These are phyloP conservation scores for Pedionomus torquatus DNA, from an alignment of 2,113 vertebrate genomes.

Conservation along the genomic window DNA sequence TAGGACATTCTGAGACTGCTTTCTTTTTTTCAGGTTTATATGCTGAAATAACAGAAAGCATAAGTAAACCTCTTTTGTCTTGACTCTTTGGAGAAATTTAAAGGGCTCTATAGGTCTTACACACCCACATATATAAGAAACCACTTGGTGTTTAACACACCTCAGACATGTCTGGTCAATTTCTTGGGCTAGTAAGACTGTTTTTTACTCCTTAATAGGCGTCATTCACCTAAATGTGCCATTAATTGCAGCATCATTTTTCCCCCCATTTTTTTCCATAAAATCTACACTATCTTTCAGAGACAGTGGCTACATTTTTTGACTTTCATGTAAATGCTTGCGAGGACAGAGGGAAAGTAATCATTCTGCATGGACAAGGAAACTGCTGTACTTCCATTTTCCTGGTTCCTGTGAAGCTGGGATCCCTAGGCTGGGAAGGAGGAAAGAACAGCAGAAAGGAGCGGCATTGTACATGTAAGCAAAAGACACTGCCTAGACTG, in stretches of 20 bases:
- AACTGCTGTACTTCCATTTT: not conserved
- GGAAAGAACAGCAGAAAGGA: not conserved
- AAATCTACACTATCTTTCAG: not conserved
- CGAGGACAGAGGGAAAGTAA: not conserved
- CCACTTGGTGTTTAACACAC: not conserved
- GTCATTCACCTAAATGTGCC: not conserved
- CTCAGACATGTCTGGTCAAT: not conserved
- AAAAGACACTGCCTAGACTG: not conserved
- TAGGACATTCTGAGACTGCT: not conserved
- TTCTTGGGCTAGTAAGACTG: not conserved
- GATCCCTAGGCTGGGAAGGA: not conserved
- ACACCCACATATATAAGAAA: not conserved
- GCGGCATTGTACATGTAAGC: not conserved
- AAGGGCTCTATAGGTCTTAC: not conserved
- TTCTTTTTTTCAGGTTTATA: not conserved
- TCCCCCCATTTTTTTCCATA: not conserved
- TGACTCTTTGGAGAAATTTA: not conserved
- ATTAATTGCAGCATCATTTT: not conserved
- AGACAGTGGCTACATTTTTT: not conserved
- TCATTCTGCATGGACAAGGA: not conserved
- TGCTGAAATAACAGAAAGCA: not conserved
- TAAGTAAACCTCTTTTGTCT: not conserved
- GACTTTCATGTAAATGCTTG: not conserved
- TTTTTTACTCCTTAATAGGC: not conserved
- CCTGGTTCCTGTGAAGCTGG: not conserved